A percentile compares a stretch with the other conserved stretches of the same genome.
These are phyloP conservation scores for Larimichthys crocea DNA, from an alignment of 2,113 vertebrate genomes.

Conservation along the genomic window DNA sequence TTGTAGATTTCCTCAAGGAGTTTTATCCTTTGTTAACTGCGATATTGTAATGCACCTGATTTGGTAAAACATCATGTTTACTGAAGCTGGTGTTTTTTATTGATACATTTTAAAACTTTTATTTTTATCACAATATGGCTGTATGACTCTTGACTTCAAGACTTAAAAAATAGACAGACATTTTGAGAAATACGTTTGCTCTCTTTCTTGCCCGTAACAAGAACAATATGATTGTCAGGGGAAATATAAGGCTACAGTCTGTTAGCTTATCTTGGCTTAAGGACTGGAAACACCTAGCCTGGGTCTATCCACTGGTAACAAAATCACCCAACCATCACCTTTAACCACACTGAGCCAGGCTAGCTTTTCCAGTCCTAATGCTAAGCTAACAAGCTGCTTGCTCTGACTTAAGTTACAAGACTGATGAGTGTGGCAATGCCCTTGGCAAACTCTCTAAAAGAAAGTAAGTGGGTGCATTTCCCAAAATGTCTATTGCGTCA, in stretches of 20 bases:
- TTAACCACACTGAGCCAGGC: no score
- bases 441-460: not conserved
- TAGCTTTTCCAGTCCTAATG: not conserved
- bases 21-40: constrained; percentile 83
- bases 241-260: not conserved
- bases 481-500: not conserved
- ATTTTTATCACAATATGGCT: constrained; percentile 80
- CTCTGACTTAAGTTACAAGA: not conserved
- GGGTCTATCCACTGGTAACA: not conserved
- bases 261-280: not conserved
- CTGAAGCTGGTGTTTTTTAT: constrained; percentile 79
- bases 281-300: no score
- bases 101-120: constrained; percentile 79
- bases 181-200: not conserved
- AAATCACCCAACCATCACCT: no score
- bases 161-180: not conserved
- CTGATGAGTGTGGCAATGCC: not conserved
- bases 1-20: constrained; percentile 83
- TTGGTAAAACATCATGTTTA: constrained; percentile 78
- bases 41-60: constrained; percentile 76
- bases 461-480: not conserved
- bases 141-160: constrained; percentile 62
- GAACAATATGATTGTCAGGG: no score
- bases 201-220: not conserved
- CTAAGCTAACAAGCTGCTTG: not conserved